Evolutionary conservation across 2,888 invertebrate species (phyloP).

Genomic region (Drosophila maculinotata): DNA sequence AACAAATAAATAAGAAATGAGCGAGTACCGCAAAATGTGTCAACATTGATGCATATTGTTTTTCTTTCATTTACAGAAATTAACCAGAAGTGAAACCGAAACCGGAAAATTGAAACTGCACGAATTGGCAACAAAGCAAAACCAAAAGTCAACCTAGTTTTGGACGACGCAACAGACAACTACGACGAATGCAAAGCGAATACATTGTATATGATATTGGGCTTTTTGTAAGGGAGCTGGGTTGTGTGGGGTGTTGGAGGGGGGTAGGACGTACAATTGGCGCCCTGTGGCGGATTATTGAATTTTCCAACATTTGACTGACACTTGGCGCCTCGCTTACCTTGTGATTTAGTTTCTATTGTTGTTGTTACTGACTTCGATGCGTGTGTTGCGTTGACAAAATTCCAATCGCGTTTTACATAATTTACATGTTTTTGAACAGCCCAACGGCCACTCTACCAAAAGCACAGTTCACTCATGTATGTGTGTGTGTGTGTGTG

Average conservation of each 20-base stretch:
- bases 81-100: slow-evolving; percentile 60
- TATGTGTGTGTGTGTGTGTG: slow-evolving; percentile 15
- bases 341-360: slow-evolving; percentile 33
- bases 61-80: slow-evolving; percentile 54
- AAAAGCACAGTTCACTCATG: background rate
- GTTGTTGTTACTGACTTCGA: slow-evolving; percentile 36
- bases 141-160: slow-evolving; percentile 73
- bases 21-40: slow-evolving; percentile 22
- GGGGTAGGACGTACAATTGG: slow-evolving; percentile 42
- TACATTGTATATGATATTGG: slow-evolving; percentile 44
- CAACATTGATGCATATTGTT: slow-evolving; percentile 48
- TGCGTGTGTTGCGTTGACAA: slow-evolving; percentile 54
- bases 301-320: slow-evolving; percentile 78
- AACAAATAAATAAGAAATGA: slow-evolving; percentile 19
- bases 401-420: slow-evolving; percentile 70
- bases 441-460: slow-evolving; percentile 15
- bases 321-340: slow-evolving; percentile 75
- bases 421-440: slow-evolving; percentile 74
- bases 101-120: slow-evolving; percentile 50
- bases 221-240: slow-evolving; percentile 8
- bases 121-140: slow-evolving; percentile 53
- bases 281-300: slow-evolving; percentile 76
- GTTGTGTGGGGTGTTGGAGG: slow-evolving; percentile 12
- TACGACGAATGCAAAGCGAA: slow-evolving; percentile 43
- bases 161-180: slow-evolving; percentile 66